Evolutionary conservation across 30 jellyfish, hydroid and myxozoan genomes (phyloP).

Genomic region (Phacellophora camtschatica): DNA sequence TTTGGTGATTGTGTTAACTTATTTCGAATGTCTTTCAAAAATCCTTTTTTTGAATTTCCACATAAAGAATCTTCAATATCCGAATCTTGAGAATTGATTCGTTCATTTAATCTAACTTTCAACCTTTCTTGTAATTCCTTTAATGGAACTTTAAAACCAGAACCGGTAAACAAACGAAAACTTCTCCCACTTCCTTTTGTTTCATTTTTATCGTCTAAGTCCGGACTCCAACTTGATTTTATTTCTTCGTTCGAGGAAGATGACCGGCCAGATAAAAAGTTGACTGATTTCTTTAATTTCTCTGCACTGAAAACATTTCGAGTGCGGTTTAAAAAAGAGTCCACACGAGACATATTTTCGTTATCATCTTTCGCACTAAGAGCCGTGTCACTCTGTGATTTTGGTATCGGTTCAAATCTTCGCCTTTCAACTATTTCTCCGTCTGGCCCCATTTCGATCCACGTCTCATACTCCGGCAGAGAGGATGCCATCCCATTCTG

Average conservation of each 20-base stretch:
- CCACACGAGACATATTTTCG: constrained; percentile 30
- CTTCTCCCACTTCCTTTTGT: not conserved
- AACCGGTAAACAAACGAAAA: not conserved
- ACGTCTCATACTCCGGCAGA: constrained; percentile 53
- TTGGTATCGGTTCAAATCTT: constrained; percentile 36
- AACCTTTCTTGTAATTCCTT: constrained; percentile 53
- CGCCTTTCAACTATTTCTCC: constrained; percentile 58
- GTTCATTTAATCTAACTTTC: constrained; percentile 55
- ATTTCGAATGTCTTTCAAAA: constrained; percentile 46
- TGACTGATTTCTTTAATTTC: constrained; percentile 40
- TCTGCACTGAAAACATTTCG: constrained; percentile 41
- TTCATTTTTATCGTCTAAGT: constrained; percentile 8
- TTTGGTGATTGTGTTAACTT: constrained; percentile 49
- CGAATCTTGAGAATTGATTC: constrained; percentile 11
- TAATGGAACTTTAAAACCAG: constrained; percentile 51
- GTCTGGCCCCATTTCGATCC: constrained; percentile 71
- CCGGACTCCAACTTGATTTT: constrained; percentile 53
- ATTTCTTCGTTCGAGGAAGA: not conserved
- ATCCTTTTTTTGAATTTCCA: constrained; percentile 21
- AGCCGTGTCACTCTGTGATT: constrained; percentile 57
- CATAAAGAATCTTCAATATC: constrained; percentile 21
- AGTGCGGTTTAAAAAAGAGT: constrained; percentile 43
- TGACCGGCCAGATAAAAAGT: constrained; percentile 14
- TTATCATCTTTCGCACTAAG: constrained; percentile 3
- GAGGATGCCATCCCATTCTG: not conserved